Evolutionary conservation across 2,888 invertebrate genomes (phyloP), one percentile per base, ranked within the genome.

Genomic region (Agrochola litura): DNA sequence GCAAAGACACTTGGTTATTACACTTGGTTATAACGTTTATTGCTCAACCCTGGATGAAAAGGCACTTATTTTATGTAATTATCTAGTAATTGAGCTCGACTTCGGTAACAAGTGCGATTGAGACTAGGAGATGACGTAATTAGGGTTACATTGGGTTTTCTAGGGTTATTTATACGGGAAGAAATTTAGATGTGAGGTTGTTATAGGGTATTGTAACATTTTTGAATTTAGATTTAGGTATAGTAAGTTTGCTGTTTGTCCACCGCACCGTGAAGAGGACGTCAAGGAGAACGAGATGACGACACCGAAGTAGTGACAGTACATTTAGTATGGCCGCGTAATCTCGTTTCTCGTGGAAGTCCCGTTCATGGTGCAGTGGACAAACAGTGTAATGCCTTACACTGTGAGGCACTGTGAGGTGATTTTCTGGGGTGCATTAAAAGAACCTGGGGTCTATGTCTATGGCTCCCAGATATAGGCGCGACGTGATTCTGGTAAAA

Each of bases 21-120:
- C 81, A 88, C 84, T 88, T 78, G 66, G 79, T 79, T 88, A 76
- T 88, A 84, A 88, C 75, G 76, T 81, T 88, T 89, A 89, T 86
- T 22, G 68, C 68, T 77, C 68, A 80, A 79, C 88, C 86, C 84
- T 78, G 79, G 66, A 81, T 81, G 84, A 86, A 84, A 77, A 85
- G 73, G 66, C 73, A 73, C 66, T 86, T 88, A 83, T 80, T 83
- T 82, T 77, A 67, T 64, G 79, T 86, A 89, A 88, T 89, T 86
- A 89, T 78, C 84, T 86, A 86, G 88, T 88, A 79, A 84, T 82
- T 78, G 86, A 73, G 68, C 66, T 72, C 46, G 61, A 70, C 49
- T 88, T 79, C 9, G 56, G 78, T 78, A 67, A 80, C 76, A 76
- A 86, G 74, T 81, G 74, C 66, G 69, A 83, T 75, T 79, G 71